Evolutionary conservation across 2,113 vertebrate species (phyloP), one percentile per base, ranked within the genome.

Genomic region (Verasper variegatus): DNA sequence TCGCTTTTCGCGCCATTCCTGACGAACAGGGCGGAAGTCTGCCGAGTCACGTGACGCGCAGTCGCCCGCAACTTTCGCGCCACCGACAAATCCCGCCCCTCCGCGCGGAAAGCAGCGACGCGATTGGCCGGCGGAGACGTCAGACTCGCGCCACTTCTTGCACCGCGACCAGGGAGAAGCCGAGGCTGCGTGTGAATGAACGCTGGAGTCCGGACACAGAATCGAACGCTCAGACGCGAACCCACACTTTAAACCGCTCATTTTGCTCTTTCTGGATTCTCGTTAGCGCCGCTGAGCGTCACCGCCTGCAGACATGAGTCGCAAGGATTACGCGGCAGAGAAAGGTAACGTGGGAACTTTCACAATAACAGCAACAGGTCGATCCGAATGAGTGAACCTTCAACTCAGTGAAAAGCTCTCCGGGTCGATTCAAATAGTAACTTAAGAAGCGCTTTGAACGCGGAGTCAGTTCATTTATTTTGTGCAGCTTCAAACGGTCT

Each of bases 71-170:
- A 23, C 65, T 93, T 93, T 95, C 91, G 84, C 90, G 94, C 94
- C 94, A 94, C 31, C 58, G 4, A 3, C 0, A 67, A 64, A 52
- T 18, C 69, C 90, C 83, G 61, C 92, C 86, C 24, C 62, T 24
- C 3, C 4, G n/a, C 0, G 0, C 21, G 10, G 42, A 74, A 77
- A 57, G 13, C 10, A 12, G 56, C 26, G 7, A 49, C 64, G 0
- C 49, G 64, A 95, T 96, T 95, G 95, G 96, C 23, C 15, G 20
- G 12, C 1, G 42, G 7, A 3, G 12, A 75, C 69, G 89, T 86
- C 93, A 94, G 90, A 94, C 91, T 96, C 94, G 95, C 96, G 96
- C 96, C 95, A 96, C 94, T 95, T 96, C 95, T 94, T 67, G 79
- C 86, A 78, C 63, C 20, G 68, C 23, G 70, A 74, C 63, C 10